Evolutionary conservation across 2,113 vertebrate species (phyloP), one percentile per base, ranked within the genome.

Genomic region (Ophiodon elongatus): DNA sequence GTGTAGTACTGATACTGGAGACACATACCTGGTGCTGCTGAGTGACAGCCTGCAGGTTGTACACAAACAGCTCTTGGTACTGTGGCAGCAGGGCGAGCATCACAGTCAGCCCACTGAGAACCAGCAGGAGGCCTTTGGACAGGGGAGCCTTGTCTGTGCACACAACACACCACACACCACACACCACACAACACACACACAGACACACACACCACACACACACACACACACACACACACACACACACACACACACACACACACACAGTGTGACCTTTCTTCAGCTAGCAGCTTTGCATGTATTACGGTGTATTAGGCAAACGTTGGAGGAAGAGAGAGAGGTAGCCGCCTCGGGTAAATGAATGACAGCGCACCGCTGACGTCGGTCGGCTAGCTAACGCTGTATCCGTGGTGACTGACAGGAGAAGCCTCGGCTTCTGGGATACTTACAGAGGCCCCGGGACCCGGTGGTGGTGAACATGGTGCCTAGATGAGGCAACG

Each of bases 401-500:
- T 27, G n/a, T 21, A 39, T 19, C 47, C 31, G 66, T 29, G 60
- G 52, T 35, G 63, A 21, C 31, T 45, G 60, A 80, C 59, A 72
- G 75, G 15, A 39, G n/a, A n/a, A n/a, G n/a, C n/a, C n/a, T n/a
- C n/a, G n/a, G n/a, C 3, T 45, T n/a, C 39, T 60, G 37, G 67
- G 31, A 66, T 78, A 95, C 95, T 95, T 90, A 96, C 95, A 96
- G 43, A 96, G 90, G 79, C 95, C 95, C 65, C 94, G 90, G 7
- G 95, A 95, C 41, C 95, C 95, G 13, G 95, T 95, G 72, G 91
- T 92, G 80, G 94, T 95, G 74, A 96, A 96, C 95, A 96, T 96
- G 60, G 71, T n/a, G 69, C 79, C 60, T 1, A 21, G 43, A 11
- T 15, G 41, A 29, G 65, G 17, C 29, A 45, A 67, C 70, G 2